Evolutionary conservation across 2,113 vertebrate genomes (phyloP), one percentile per base, ranked within the genome.

Genomic region (Oreochromis aureus): DNA sequence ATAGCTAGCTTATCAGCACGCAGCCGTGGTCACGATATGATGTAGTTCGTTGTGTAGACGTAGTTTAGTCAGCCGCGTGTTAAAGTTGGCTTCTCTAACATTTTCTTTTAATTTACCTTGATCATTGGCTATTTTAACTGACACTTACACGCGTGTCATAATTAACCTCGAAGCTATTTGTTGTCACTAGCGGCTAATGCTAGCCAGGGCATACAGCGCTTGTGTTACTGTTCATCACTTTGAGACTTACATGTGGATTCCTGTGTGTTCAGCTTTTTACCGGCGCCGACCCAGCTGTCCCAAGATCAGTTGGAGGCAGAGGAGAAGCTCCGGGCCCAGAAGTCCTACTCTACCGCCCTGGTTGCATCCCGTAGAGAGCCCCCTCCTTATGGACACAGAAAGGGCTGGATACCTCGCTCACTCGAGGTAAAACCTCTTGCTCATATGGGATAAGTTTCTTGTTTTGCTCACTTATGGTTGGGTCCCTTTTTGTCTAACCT

Each of bases 301-400:
- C 98, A 99, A 95, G 98, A 99, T 95, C 98, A 99, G 95, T 96
- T 99, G 69, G 99, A 99, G 90, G 96, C 98, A 48, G 98, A 99
- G 90, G 98, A 99, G 94, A 97, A 95, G 85, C 90, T 97, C 59
- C 96, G 97, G 89, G 96, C 97, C 11, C 98, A 99, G 91, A 97
- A 97, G 84, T 97, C 97, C 11, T 97, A 97, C 51, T 98, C 99
- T 88, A 97, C 97, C 22, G 98, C 98, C 2, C 88, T 99, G 86
- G 98, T 99, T 3, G 96, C 98, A 0, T 98, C 98, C 15, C 96
- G 97, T 22, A 97, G 97, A 94, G 98, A 99, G 66, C 98, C 98
- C 15, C 98, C 98, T 10, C 97, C 97, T 0, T 99, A 99, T 0
- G 98, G 97, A 3, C 97, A 97, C 84, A 97, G 99, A 34, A 98